phyloP scores from a whole-genome alignment of 2,113 vertebrate genomes.

The Ailuropoda melanoleuca region DNA sequence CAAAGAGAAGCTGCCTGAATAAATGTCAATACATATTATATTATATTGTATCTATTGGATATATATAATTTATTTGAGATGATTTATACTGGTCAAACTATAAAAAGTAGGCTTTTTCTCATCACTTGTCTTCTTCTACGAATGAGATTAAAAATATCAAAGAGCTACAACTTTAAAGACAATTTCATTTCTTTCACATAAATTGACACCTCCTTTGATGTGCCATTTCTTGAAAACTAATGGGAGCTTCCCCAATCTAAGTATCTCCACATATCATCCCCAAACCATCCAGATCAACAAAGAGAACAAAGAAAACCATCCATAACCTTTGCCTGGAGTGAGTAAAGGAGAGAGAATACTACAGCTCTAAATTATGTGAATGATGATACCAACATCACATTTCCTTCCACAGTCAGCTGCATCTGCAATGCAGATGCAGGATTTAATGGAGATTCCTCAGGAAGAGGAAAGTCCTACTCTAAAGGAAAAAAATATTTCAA shows the following conservation, averaged over 20 bases:
- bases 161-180: not conserved
- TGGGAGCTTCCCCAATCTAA: not conserved
- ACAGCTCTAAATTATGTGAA: not conserved
- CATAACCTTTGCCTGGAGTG: not conserved
- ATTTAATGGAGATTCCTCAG: not conserved
- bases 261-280: not conserved
- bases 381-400: not conserved
- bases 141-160: not conserved
- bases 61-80: not conserved
- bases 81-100: not conserved
- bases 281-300: not conserved
- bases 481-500: not conserved
- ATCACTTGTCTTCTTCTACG: not conserved
- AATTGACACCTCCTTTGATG: not conserved
- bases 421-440: not conserved
- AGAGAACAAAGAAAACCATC: not conserved
- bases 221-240: not conserved
- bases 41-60: not conserved
- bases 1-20: not conserved
- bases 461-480: not conserved
- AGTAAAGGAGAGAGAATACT: not conserved
- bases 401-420: not conserved
- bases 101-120: not conserved
- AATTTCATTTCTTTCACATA: not conserved
- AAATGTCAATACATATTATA: not conserved